These are phyloP conservation scores for Phrynocephalus guinanensis DNA, from an alignment of 2,797 vertebrate species.

Conservation along the genomic window DNA sequence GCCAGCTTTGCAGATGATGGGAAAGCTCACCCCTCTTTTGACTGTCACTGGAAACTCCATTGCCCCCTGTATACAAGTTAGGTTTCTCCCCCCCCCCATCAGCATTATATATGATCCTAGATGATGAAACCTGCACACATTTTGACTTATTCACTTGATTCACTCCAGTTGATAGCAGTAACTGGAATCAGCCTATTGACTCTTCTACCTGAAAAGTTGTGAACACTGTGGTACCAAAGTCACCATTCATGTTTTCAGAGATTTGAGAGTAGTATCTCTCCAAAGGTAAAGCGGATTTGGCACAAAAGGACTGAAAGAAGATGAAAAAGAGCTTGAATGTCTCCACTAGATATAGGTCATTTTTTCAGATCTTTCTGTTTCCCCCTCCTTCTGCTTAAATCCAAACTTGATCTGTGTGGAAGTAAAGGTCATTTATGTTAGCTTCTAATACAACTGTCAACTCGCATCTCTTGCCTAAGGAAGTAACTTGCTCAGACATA, in stretches of 20 bases:
- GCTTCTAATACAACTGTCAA: background rate
- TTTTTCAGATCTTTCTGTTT: background rate
- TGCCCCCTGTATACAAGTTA: too few relatives aligned
- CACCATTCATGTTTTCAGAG: background rate
- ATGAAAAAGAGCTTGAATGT: background rate
- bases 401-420: constrained; percentile 11
- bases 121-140: too few relatives aligned
- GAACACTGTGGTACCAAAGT: background rate
- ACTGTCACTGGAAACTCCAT: too few relatives aligned
- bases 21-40: too few relatives aligned
- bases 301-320: background rate
- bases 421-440: background rate
- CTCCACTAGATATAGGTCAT: background rate
- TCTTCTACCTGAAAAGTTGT: background rate
- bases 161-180: too few relatives aligned
- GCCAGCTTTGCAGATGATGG: too few relatives aligned
- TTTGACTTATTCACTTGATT: too few relatives aligned
- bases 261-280: background rate
- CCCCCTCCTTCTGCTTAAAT: background rate
- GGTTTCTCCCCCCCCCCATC: too few relatives aligned
- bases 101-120: too few relatives aligned
- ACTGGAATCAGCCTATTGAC: too few relatives aligned
- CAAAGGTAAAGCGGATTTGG: background rate
- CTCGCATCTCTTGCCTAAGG: background rate
- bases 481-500: constrained; percentile 24